These are phyloP conservation scores for Artibeus jamaicensis DNA, from an alignment of 2,797 vertebrate genomes.

Conservation along the genomic window DNA sequence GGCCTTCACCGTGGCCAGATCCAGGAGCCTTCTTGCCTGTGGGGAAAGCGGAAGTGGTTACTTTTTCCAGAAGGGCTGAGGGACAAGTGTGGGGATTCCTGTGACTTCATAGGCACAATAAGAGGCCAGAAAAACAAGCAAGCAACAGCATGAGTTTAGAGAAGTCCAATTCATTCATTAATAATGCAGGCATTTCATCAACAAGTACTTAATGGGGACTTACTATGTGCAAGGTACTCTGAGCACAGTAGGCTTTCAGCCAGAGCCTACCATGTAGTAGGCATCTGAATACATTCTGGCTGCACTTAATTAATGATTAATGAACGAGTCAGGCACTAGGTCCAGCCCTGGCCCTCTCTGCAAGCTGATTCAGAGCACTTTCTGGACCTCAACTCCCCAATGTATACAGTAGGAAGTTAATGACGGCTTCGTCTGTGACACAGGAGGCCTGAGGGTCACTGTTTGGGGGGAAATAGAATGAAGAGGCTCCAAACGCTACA, in stretches of 20 bases:
- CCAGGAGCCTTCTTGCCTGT: conserved; percentile 88
- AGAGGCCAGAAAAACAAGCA: background rate
- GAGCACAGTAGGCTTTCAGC: background rate
- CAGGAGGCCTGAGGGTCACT: background rate
- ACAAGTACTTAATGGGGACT: background rate
- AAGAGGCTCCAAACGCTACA: background rate
- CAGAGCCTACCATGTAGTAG: background rate
- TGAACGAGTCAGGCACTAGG: background rate
- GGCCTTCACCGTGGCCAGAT: conserved; percentile 86
- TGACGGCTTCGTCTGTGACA: background rate
- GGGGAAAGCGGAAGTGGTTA: background rate
- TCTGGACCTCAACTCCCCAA: background rate
- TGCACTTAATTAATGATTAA: background rate
- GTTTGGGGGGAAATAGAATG: background rate
- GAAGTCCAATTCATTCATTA: background rate
- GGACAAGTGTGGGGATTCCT: too few species aligned
- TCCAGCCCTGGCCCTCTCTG: background rate
- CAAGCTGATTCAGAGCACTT: background rate
- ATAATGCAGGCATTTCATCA: background rate
- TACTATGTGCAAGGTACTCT: background rate
- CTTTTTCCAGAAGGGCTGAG: background rate
- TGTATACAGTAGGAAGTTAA: background rate
- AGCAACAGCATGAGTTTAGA: background rate
- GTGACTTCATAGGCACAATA: background rate
- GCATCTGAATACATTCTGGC: background rate